These are phyloP conservation scores for Pogonognathellus flavescens DNA, from an alignment of 1,140 invertebrate genomes.

Conservation along the genomic window DNA sequence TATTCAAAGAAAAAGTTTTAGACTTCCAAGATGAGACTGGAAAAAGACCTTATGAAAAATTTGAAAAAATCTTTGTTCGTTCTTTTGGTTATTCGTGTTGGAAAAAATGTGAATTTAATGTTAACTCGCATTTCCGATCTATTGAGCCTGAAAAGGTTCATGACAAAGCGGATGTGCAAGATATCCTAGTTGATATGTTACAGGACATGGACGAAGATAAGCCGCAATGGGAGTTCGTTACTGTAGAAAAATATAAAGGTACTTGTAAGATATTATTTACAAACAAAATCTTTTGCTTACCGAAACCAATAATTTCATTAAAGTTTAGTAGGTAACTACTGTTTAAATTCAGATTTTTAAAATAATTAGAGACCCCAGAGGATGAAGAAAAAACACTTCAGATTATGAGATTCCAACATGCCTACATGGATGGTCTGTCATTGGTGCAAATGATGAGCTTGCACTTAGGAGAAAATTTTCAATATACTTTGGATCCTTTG, in stretches of 20 bases:
- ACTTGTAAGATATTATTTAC: background rate
- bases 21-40: constrained; percentile 24
- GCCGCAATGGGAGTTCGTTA: constrained; percentile 52
- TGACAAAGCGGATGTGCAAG: constrained; percentile 28
- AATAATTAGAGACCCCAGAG: background rate
- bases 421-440: constrained; percentile 49
- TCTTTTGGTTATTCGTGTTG: constrained; percentile 33
- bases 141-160: constrained; percentile 27
- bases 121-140: constrained; percentile 3
- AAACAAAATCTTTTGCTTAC: too few species aligned
- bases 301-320: too few species aligned
- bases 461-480: constrained; percentile 16
- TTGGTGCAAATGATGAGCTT: background rate
- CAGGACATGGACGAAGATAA: constrained; percentile 47
- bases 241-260: constrained; percentile 41
- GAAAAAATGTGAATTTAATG: constrained; percentile 50
- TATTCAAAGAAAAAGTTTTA: constrained; percentile 27
- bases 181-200: constrained; percentile 1
- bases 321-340: too few species aligned
- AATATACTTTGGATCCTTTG: constrained; percentile 17
- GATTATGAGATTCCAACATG: constrained; percentile 45
- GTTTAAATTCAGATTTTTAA: too few species aligned
- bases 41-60: constrained; percentile 46
- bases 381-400: constrained; percentile 20
- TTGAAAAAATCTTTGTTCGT: constrained; percentile 28